Evolutionary conservation across 2,797 vertebrate species (phyloP), one percentile per base, ranked within the genome.

Genomic region (Parauchenoglanis ngamensis): DNA sequence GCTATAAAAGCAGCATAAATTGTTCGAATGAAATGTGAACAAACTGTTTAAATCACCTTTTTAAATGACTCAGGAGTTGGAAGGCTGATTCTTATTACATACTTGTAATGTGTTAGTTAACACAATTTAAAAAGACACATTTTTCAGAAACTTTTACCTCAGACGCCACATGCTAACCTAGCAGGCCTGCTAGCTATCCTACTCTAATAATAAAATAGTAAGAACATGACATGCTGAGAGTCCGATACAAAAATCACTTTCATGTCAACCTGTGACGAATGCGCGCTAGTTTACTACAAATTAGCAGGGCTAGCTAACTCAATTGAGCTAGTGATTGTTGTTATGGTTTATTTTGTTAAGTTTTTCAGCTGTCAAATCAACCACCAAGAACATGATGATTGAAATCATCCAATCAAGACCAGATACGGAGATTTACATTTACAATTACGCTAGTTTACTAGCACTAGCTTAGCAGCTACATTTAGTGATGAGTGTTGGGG

Each of bases 81-180:
- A 73, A 44, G 4, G 2, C 68, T 72, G 73, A 77, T 54, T 54
- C 13, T 28, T 7, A 54, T 28, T 28, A 0, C 17, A 13, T 13
- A 40, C 10, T 28, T 11, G 8, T 12, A 40, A 35, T 35, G 8
- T 40, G 10, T 79, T 12, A 3, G 70, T 12, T 28, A 21, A 23
- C 54, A 23, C 28, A 40, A 40, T 40, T 40, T 0, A 61, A 44
- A 61, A 0, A 44, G 35, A 80, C 28, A 25, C 35, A 44, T 23
- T 59, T 61, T 61, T 1, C 56, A 25, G 6, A 80, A 80, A 61
- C 11, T n/a, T 63, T 81, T n/a, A 61, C 57, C 78, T 81, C 78
- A 63, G 35, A 81, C 17, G 11, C 46, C 57, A 44, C 57, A 81
- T 17, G 25, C 23, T 63, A 63, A 63, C 12, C 31, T 40, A 40